Evolutionary conservation across 2,888 invertebrate species (phyloP).

Genomic region (Pachydiplax longipennis): DNA sequence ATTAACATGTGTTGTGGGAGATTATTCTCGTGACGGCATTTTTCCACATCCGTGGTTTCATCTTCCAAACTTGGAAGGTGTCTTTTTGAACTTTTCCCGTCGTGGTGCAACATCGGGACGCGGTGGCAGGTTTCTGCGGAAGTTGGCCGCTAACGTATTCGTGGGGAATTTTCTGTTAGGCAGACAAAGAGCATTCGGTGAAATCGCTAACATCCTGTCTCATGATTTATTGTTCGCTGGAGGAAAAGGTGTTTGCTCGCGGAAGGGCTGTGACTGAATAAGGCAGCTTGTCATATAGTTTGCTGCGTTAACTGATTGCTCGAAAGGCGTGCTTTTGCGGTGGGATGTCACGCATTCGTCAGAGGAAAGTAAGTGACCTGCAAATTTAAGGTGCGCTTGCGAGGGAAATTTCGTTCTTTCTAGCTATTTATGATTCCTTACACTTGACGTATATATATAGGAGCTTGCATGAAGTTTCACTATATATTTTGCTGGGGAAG

Average conservation of each 20-base stretch:
- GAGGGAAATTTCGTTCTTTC: too few relatives aligned
- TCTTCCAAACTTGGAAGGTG: neutral
- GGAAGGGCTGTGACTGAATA: neutral
- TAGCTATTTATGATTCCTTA: too few relatives aligned
- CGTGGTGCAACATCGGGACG: neutral
- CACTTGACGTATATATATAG: too few relatives aligned
- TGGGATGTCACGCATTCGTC: too few relatives aligned
- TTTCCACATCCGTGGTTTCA: neutral
- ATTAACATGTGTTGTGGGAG: neutral
- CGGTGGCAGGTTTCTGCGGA: neutral
- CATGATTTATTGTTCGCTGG: conserved; percentile 5
- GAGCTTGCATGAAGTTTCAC: too few relatives aligned
- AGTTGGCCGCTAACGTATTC: neutral
- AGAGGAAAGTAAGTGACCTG: too few relatives aligned
- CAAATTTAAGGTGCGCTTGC: too few relatives aligned
- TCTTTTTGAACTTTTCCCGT: neutral
- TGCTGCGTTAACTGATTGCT: neutral
- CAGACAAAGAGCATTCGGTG: conserved; percentile 9
- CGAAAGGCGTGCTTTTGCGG: neutral
- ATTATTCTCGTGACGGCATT: neutral
- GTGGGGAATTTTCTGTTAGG: neutral
- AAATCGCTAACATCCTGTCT: conserved; percentile 24
- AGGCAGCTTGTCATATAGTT: neutral
- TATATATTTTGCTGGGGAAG: too few relatives aligned
- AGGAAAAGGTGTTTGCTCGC: neutral